These are phyloP conservation scores for Drosophila burlai DNA, from an alignment of 1,140 invertebrate genomes.

Conservation along the genomic window DNA sequence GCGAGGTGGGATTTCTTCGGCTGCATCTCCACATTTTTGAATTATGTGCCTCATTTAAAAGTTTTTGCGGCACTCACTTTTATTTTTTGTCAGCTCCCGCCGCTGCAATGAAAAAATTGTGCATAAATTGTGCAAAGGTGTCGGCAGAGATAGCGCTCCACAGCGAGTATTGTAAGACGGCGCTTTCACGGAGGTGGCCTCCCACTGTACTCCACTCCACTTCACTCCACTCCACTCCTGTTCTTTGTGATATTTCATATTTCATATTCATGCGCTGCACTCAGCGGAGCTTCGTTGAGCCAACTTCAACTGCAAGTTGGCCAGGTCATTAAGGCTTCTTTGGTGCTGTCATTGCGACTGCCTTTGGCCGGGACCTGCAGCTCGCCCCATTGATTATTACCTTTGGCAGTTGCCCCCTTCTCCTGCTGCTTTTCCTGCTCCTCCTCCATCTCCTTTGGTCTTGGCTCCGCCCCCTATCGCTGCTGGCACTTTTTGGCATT, in stretches of 20 bases:
- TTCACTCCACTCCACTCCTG: background rate
- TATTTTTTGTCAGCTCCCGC: conserved; percentile 47
- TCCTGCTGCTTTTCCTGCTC: background rate
- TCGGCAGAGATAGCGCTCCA: conserved; percentile 67
- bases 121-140: conserved; percentile 79
- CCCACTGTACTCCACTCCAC: background rate
- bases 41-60: conserved; percentile 79
- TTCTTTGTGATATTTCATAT: conserved; percentile 70
- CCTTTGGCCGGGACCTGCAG: conserved; percentile 23
- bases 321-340: conserved; percentile 70
- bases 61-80: conserved; percentile 62
- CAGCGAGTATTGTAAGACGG: conserved; percentile 29
- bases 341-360: conserved; percentile 13
- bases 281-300: conserved; percentile 52
- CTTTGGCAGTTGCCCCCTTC: conserved; percentile 24
- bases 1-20: conserved; percentile 20
- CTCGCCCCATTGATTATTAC: conserved; percentile 63
- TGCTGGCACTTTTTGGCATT: conserved; percentile 56
- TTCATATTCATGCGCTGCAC: conserved; percentile 72
- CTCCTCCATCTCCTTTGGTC: background rate
- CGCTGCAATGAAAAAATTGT: conserved; percentile 48
- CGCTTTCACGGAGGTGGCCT: conserved; percentile 15
- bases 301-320: conserved; percentile 67
- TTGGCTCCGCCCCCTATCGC: conserved; percentile 25
- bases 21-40: conserved; percentile 62